Evolutionary conservation across 2,888 invertebrate genomes (phyloP), one percentile per base, ranked within the genome.

Genomic region (Cyclophora albipunctata): DNA sequence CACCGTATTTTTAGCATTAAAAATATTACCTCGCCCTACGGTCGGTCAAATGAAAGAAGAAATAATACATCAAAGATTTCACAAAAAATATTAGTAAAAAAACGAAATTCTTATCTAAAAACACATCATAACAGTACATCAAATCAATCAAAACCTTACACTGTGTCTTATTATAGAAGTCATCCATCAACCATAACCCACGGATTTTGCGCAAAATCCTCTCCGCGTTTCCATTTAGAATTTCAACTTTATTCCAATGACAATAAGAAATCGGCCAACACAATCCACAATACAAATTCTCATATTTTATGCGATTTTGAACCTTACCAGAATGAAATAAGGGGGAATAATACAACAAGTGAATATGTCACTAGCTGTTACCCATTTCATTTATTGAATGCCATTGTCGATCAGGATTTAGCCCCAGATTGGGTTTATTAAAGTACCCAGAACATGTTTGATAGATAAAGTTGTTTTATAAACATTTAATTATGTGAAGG

Each of bases 121-220:
- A 42, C 7, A 20, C 43, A 43, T 43, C 42, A 7, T 7, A 42
- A 42, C 49, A 48, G 44, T 50, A 37, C 53, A 54, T 54, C 55
- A 55, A 60, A 60, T 60, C 59, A 57, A 60, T 60, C 60, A 60
- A 59, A 54, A 53, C 55, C 46, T 50, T 45, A 52, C 58, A 58
- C 55, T 55, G 55, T 54, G 57, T 52, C 50, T 55, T 58, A 58
- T 62, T 59, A 60, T 50, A 45, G 54, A 55, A 50, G 50, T 62
- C 64, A 60, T 64, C 61, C 58, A 64, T 64, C 64, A 64, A 45
- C 33, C 5, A 44, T 34, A 35, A 50, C 46, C 47, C 45, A 5
- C 44, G 52, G 60, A 57, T 57, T 58, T 50, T 40, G 42, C 42
- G 41, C 35, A 41, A 49, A 54, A 49, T 46, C 44, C 42, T 44